Percentiles rank a stretch among this genome's conserved stretches.
phyloP scores from a whole-genome alignment of 1,140 invertebrate species.

The Hypsibius dujardini region DNA sequence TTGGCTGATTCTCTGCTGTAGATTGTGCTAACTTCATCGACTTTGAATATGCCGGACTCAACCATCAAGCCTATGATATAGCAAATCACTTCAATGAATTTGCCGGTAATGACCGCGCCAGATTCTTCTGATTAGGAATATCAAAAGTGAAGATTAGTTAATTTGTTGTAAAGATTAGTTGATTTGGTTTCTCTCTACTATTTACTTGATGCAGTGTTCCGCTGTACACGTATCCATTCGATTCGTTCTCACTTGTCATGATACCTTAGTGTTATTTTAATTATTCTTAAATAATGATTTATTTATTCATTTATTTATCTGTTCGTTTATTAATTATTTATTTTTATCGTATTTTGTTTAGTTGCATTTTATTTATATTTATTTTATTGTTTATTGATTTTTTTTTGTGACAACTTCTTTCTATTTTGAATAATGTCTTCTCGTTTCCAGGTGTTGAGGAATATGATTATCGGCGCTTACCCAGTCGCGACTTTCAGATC shows the following conservation, averaged over 20 bases:
- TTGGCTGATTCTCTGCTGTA: slow-evolving; percentile 25
- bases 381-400: background rate
- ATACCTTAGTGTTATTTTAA: too few species aligned
- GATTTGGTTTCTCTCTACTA: too few species aligned
- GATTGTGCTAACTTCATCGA: slow-evolving; percentile 37
- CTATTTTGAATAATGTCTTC: background rate
- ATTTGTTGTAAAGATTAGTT: too few species aligned
- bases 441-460: slow-evolving; percentile 6
- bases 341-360: too few species aligned
- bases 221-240: too few species aligned
- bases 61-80: slow-evolving; percentile 38
- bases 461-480: background rate
- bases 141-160: too few species aligned
- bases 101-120: slow-evolving; percentile 30
- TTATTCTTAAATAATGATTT: background rate
- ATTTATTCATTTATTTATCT: background rate
- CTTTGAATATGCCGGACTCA: slow-evolving; percentile 38
- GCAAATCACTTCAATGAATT: slow-evolving; percentile 40
- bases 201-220: too few species aligned
- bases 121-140: too few species aligned
- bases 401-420: background rate
- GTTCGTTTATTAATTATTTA: too few species aligned
- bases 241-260: too few species aligned
- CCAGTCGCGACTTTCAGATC: background rate
- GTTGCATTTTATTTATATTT: background rate